Evolutionary conservation across 2,888 invertebrate species (phyloP).

Genomic region (Agrochola macilenta): DNA sequence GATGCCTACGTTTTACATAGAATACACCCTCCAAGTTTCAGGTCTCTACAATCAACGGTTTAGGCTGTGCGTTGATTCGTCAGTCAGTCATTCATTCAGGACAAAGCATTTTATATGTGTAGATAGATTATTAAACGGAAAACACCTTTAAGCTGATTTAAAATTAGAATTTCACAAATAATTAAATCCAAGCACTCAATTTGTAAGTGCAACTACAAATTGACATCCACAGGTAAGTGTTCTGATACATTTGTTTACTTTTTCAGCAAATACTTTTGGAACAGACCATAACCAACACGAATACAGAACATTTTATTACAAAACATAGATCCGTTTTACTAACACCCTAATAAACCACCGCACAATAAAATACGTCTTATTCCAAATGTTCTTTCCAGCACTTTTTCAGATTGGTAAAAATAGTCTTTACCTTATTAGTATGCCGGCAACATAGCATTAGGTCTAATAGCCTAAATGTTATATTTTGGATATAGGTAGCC

Average conservation of each 20-base stretch:
- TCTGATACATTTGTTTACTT: neutral
- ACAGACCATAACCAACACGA: neutral
- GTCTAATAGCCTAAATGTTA: conserved; percentile 56
- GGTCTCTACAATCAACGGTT: no score
- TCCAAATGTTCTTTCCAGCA: conserved; percentile 36
- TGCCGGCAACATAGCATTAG: conserved; percentile 53
- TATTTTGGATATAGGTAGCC: conserved; percentile 32
- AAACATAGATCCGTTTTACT: conserved; percentile 25
- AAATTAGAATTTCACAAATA: neutral
- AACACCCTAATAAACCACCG: conserved; percentile 36
- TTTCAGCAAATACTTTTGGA: neutral
- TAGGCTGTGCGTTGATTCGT: no score
- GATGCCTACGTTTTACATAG: no score
- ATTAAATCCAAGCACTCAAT: neutral
- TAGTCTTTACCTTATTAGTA: conserved; percentile 58
- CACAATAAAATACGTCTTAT: conserved; percentile 39
- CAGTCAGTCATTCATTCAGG: no score
- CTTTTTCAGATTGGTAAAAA: conserved; percentile 60
- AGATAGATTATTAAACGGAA: neutral
- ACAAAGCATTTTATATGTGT: no score
- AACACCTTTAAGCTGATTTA: neutral
- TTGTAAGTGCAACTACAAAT: neutral
- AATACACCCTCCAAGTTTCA: no score
- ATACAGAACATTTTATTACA: conserved; percentile 15
- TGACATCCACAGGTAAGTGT: neutral